Conservation (phyloP, 2,888 invertebrate species). For the Microlaimidae sp. region DNA sequence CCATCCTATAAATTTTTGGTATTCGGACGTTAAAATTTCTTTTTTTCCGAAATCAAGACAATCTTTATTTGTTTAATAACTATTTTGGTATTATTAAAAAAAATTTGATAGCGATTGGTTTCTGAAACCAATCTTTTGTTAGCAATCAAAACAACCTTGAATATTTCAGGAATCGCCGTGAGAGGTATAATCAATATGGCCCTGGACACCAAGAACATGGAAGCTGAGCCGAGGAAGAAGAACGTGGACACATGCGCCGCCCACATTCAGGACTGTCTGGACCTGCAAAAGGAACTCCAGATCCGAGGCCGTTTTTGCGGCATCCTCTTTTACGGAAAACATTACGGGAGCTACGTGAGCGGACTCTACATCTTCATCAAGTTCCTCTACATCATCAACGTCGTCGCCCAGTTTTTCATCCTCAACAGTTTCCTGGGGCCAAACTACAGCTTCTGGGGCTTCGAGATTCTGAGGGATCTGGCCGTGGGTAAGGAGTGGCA, state of each 20-base stretch:
- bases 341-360: slow-evolving; percentile 31
- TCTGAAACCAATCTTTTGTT: no score
- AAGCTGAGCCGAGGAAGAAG: slow-evolving; percentile 36
- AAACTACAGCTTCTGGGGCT: slow-evolving; percentile 33
- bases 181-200: slow-evolving; percentile 39
- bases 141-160: no score
- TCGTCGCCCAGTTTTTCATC: slow-evolving; percentile 33
- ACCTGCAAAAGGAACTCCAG: slow-evolving; percentile 38
- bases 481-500: slow-evolving; percentile 30
- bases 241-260: slow-evolving; percentile 39
- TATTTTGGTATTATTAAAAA: no score
- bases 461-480: slow-evolving; percentile 32
- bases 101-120: no score
- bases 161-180: slow-evolving; percentile 31
- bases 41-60: no score
- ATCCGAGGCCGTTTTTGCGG: slow-evolving; percentile 36
- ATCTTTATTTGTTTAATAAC: no score
- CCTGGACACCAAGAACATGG: slow-evolving; percentile 39
- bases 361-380: slow-evolving; percentile 32
- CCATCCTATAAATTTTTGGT: no score
- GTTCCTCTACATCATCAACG: slow-evolving; percentile 29
- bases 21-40: no score
- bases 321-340: slow-evolving; percentile 24
- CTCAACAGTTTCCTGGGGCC: slow-evolving; percentile 36
- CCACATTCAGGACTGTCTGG: slow-evolving; percentile 40